phyloP scores from a whole-genome alignment of 2,888 invertebrate species.

The Melanophora roralis region DNA sequence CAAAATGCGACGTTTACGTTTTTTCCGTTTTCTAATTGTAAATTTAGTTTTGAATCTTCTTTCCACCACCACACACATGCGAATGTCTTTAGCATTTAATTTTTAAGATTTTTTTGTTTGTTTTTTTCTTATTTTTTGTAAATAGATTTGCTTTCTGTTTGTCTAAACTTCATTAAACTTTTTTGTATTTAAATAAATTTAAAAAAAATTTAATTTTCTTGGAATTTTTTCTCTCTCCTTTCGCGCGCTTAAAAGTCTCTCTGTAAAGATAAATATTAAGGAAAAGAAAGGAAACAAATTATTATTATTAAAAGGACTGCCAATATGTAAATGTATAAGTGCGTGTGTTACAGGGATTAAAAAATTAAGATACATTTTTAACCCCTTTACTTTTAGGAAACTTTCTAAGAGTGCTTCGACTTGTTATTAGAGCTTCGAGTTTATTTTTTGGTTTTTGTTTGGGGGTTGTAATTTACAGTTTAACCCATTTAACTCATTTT shows the following conservation, averaged over 20 bases:
- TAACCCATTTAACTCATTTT: conserved; percentile 45
- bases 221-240: conserved; percentile 70
- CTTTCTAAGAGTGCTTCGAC: background rate
- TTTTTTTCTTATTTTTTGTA: conserved; percentile 42
- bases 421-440: conserved; percentile 8
- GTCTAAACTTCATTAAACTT: conserved; percentile 35
- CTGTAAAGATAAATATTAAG: conserved; percentile 67
- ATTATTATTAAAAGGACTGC: no score
- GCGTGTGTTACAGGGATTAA: background rate
- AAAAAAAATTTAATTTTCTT: conserved; percentile 46
- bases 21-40: conserved; percentile 76
- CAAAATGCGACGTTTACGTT: conserved; percentile 74
- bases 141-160: conserved; percentile 19
- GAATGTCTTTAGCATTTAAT: conserved; percentile 76
- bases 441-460: background rate
- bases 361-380: conserved; percentile 39
- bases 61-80: conserved; percentile 77
- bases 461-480: conserved; percentile 25
- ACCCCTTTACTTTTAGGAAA: background rate
- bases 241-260: conserved; percentile 75
- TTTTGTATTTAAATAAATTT: conserved; percentile 12
- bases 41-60: conserved; percentile 76
- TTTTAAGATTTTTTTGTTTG: conserved; percentile 65
- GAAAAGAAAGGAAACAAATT: background rate
- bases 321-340: no score